Evolutionary conservation across 1,140 invertebrate genomes (phyloP).

Genomic region (Drosophila nigrodunni): DNA sequence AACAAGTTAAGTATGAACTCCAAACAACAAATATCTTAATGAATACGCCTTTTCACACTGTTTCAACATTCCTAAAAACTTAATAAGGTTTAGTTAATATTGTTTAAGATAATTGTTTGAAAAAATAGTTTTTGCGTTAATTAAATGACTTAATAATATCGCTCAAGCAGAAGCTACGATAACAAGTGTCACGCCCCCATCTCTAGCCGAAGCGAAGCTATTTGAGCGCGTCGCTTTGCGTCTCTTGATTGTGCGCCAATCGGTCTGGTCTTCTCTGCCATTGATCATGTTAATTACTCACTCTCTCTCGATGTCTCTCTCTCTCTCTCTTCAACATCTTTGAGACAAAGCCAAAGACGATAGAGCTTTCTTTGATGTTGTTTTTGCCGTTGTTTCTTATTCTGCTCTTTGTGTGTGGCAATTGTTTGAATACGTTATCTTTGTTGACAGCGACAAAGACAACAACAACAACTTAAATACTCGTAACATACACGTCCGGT

Average conservation of each 20-base stretch:
- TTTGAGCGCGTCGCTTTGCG: constrained; percentile 3
- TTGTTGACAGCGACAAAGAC: constrained; percentile 38
- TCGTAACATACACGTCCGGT: constrained; percentile 33
- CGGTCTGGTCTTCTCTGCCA: constrained; percentile 39
- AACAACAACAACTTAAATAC: constrained; percentile 33
- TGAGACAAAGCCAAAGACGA: constrained; percentile 9
- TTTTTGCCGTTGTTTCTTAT: constrained; percentile 9
- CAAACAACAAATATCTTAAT: no score
- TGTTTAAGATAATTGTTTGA: no score
- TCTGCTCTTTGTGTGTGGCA: constrained; percentile 20
- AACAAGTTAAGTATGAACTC: no score
- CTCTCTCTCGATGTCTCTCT: background rate
- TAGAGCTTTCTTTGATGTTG: constrained; percentile 5
- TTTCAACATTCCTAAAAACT: no score
- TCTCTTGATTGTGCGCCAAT: constrained; percentile 30
- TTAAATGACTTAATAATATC: no score
- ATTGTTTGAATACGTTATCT: constrained; percentile 45
- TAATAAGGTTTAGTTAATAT: no score
- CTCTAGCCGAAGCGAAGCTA: constrained; percentile 22
- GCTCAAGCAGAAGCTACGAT: no score
- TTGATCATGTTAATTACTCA: constrained; percentile 32
- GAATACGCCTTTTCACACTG: no score
- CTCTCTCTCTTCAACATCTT: background rate
- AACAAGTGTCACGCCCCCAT: constrained; percentile 9
- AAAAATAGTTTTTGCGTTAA: no score